phyloP scores from a whole-genome alignment of 2,113 vertebrate species.

The Chinchilla lanigera region DNA sequence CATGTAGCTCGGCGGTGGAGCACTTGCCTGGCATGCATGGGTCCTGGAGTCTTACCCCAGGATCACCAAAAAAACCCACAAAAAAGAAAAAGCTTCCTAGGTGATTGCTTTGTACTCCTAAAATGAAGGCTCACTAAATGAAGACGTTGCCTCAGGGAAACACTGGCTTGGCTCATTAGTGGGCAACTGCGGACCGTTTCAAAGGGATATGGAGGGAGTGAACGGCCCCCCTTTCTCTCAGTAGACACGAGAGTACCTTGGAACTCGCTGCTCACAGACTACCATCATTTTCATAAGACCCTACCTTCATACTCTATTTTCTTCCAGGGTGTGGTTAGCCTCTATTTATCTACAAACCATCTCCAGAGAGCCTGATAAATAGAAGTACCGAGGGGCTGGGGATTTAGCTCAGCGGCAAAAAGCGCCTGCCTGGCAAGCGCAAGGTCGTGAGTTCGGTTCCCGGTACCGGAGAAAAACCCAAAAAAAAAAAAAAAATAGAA shows the following conservation, averaged over 20 bases:
- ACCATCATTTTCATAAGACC: conserved; percentile 11
- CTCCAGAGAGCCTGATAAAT: neutral
- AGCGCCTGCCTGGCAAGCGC: too few species aligned
- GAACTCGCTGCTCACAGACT: neutral
- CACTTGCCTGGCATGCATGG: neutral
- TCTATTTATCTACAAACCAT: neutral
- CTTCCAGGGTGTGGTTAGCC: conserved; percentile 44
- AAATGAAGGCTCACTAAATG: neutral
- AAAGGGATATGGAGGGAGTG: neutral
- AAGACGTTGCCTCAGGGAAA: conserved; percentile 2
- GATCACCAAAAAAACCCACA: neutral
- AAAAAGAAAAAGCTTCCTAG: neutral
- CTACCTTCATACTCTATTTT: conserved; percentile 34
- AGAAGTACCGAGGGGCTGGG: neutral
- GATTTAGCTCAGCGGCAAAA: too few species aligned
- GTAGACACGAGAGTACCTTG: neutral
- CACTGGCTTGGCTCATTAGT: neutral
- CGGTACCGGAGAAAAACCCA: too few species aligned
- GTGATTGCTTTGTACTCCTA: neutral
- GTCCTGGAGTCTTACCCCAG: neutral
- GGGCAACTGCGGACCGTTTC: neutral
- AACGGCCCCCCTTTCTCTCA: neutral
- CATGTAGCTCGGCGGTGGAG: neutral
- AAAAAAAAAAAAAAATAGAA: too few species aligned
- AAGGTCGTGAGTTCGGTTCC: too few species aligned